phyloP scores from a whole-genome alignment of 2,888 invertebrate genomes.

The Mayetiola destructor region DNA sequence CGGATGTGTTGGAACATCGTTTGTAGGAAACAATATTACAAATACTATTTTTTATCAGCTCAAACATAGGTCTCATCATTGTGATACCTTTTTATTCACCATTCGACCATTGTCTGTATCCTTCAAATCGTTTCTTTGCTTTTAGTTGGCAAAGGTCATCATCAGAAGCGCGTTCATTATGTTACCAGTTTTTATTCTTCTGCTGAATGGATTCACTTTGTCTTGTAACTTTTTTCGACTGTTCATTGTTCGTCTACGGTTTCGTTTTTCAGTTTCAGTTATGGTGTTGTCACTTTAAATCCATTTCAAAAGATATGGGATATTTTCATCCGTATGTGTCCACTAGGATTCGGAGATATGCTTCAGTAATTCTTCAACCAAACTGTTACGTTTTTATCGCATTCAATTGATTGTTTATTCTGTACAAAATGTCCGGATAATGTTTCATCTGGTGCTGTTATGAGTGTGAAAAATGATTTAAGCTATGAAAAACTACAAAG shows the following conservation, averaged over 20 bases:
- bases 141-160: not conserved
- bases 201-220: not conserved
- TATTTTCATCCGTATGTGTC: no score
- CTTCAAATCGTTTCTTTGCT: not conserved
- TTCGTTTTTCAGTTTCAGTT: not conserved
- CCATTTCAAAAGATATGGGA: not conserved
- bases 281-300: not conserved
- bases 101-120: not conserved
- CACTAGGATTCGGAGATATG: not conserved
- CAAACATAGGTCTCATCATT: slow-evolving; percentile 1
- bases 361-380: no score
- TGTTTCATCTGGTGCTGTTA: no score
- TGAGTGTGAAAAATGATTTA: no score
- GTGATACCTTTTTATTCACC: not conserved
- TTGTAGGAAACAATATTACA: not conserved
- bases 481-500: no score
- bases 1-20: no score
- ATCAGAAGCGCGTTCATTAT: not conserved
- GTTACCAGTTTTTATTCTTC: not conserved
- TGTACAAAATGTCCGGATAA: no score
- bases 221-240: not conserved
- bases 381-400: no score
- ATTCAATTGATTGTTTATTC: no score
- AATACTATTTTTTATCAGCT: slow-evolving; percentile 5
- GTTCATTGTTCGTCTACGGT: no score